Evolutionary conservation across 1,140 invertebrate species (phyloP), one percentile per base, ranked within the genome.

Genomic region (Aphaenogaster rudis): DNA sequence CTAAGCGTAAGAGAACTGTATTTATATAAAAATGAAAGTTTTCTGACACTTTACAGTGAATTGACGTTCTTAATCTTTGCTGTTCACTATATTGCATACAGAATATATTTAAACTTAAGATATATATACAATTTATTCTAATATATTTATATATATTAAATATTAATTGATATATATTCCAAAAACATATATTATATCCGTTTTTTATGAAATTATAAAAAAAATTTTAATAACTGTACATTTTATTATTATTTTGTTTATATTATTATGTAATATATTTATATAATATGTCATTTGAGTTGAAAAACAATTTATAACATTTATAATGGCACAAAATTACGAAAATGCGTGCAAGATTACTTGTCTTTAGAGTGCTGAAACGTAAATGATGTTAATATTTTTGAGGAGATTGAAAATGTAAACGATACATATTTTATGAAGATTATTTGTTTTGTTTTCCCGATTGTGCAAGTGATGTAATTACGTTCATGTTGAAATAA

Each of bases 11-110:
- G 88, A 88, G 67, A 81, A 87, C 42, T 90, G 85, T 90, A 89
- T 90, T 92, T 92, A 86, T 92, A 88, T 76, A 45, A 79, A 84
- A 66, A 79, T 45, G 42, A 78, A 88, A 90, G 76, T 92, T 91
- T 93, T 93, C 88, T 91, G 81, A 91, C 88, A 91, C 88, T 93
- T 92, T 93, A 92, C 92, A 93, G 92, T 92, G 93, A 91, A 80
- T 89, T 92, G 88, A 92, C 63, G 76, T 59, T 87, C 28, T 61
- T 61, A 76, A 80, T 90, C 36, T 86, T 86, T 66, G 45, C 71
- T 80, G 45, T 88, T 82, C 33, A 57, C 50, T 86, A 39, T 81
- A 36, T 86, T 79, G 76, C 13, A 63, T 72, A 81, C 50, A 59
- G 59, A 79, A 86, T 86, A 86, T 79, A 86, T 64, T 36, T 21